These are phyloP conservation scores for Phylloscopus trochilus DNA, from an alignment of 2,113 vertebrate species.

Conservation along the genomic window DNA sequence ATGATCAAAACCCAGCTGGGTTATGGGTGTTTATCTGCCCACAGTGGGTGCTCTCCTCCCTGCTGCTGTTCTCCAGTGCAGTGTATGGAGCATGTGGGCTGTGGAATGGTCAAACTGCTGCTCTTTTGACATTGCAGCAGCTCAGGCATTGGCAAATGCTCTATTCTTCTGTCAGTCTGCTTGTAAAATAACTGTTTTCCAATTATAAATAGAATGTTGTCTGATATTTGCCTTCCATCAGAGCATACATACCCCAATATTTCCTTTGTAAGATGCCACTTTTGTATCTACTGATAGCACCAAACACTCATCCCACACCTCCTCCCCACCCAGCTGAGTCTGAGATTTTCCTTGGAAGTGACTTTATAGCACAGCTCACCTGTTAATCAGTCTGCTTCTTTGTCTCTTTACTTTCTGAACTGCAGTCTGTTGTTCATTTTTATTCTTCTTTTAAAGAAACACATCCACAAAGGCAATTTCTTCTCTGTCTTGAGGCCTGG, in stretches of 20 bases:
- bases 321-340: neutral
- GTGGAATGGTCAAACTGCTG: neutral
- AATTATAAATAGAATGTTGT: neutral
- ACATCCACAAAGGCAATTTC: neutral
- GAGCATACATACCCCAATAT: neutral
- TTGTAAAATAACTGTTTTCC: neutral
- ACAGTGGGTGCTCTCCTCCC: conserved; percentile 12
- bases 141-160: neutral
- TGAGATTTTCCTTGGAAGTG: neutral
- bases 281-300: neutral
- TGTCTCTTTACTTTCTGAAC: neutral
- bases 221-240: neutral
- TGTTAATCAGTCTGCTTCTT: neutral
- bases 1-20: too few relatives aligned
- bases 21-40: conserved; percentile 46
- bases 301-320: neutral
- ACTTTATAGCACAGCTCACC: neutral
- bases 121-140: neutral
- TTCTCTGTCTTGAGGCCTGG: neutral
- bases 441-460: neutral
- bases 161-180: neutral
- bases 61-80: neutral
- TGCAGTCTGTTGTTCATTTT: neutral
- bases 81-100: neutral
- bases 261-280: neutral